A percentile compares a stretch with the other conserved stretches of the same genome.
Conservation (phyloP, 2,113 vertebrate genomes). For the Tenrec ecaudatus region DNA sequence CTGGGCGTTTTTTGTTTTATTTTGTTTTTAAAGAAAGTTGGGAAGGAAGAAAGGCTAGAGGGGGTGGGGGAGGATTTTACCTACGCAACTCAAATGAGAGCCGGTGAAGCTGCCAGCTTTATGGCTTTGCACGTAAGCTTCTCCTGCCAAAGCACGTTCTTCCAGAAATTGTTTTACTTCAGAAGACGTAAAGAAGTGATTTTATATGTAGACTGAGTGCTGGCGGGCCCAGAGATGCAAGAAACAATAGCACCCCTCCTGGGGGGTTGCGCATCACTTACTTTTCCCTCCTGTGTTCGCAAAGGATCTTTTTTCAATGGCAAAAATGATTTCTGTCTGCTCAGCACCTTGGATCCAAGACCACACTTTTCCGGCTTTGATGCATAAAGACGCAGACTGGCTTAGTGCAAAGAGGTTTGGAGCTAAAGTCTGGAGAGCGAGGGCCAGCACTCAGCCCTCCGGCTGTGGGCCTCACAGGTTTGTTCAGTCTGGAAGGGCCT, state of each 20-base stretch:
- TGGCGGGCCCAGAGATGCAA: background rate
- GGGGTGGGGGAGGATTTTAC: constrained; percentile 2
- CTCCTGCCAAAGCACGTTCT: constrained; percentile 68
- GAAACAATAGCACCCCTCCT: background rate
- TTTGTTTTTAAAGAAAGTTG: background rate
- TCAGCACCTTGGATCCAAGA: constrained; percentile 44
- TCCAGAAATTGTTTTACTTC: constrained; percentile 65
- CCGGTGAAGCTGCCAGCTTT: constrained; percentile 56
- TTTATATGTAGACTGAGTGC: constrained; percentile 48
- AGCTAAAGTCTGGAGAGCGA: background rate
- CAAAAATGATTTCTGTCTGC: constrained; percentile 31
- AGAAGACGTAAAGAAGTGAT: constrained; percentile 43
- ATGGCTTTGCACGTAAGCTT: constrained; percentile 52
- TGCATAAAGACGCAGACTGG: background rate
- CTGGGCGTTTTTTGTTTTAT: background rate
- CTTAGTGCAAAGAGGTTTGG: background rate
- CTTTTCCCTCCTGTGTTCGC: constrained; percentile 16
- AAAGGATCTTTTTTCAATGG: constrained; percentile 49
- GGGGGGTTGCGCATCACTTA: constrained; percentile 33
- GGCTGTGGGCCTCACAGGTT: background rate
- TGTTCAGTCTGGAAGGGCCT: constrained; percentile 14
- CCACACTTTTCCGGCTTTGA: constrained; percentile 15
- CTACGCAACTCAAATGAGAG: constrained; percentile 20
- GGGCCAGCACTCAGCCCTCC: background rate
- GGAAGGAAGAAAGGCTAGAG: constrained; percentile 31